These are phyloP conservation scores for Eidolon helvum DNA, from an alignment of 2,113 vertebrate genomes.

Conservation along the genomic window DNA sequence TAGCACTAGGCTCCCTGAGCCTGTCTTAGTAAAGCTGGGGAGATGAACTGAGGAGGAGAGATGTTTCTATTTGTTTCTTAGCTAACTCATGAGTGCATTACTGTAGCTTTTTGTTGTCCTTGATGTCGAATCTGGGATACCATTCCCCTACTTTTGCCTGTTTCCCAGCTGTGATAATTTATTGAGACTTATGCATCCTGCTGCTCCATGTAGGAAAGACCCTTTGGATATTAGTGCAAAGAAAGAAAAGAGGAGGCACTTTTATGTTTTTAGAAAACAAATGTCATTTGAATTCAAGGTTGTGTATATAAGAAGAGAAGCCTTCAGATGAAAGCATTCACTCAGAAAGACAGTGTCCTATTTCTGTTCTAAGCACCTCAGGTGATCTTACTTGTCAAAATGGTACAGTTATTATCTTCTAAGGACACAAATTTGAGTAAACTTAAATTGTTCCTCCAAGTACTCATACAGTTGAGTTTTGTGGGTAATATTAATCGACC, in stretches of 20 bases:
- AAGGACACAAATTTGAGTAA: constrained; percentile 57
- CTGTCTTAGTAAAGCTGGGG: neutral
- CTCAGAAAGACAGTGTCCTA: neutral
- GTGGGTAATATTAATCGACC: constrained; percentile 4
- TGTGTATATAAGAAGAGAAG: constrained; percentile 12
- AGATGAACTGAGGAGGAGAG: neutral
- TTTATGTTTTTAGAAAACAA: constrained; percentile 43
- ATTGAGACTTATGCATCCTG: neutral
- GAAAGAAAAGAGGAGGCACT: neutral
- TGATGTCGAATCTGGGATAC: neutral
- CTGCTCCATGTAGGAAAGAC: neutral
- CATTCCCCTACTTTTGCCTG: neutral
- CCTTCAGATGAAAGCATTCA: constrained; percentile 55
- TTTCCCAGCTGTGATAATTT: neutral
- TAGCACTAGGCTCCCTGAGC: accelerated
- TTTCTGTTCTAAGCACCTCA: constrained; percentile 54
- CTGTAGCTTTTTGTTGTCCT: neutral
- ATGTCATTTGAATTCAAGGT: constrained; percentile 57
- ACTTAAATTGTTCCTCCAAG: constrained; percentile 37
- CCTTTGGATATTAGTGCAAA: neutral
- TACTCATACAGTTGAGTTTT: constrained; percentile 18
- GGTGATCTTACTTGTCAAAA: constrained; percentile 48
- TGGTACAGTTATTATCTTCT: constrained; percentile 57
- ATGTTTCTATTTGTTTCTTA: neutral
- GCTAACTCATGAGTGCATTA: neutral